phyloP scores from a whole-genome alignment of 2,113 vertebrate genomes.

The Emydocephalus ijimae region DNA sequence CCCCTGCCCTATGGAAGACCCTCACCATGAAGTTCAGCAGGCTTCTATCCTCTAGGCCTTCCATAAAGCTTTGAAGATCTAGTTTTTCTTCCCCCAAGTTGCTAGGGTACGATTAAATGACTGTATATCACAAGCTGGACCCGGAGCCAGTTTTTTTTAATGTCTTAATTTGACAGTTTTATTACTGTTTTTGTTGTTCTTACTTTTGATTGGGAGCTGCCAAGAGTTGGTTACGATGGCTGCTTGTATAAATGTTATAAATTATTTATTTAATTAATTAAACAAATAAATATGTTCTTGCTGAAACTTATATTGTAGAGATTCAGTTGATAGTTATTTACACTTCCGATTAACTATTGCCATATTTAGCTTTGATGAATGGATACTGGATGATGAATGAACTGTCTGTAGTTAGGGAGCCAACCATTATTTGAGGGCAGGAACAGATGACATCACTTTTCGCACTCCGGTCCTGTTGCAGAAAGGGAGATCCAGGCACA shows the following conservation, averaged over 20 bases:
- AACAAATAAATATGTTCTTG: neutral
- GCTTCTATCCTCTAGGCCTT: neutral
- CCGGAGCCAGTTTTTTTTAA: neutral
- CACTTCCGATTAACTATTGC: neutral
- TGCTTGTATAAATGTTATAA: neutral
- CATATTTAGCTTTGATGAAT: neutral
- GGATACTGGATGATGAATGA: neutral
- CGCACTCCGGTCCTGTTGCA: neutral
- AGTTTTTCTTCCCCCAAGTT: neutral
- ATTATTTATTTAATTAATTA: neutral
- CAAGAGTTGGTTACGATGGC: neutral
- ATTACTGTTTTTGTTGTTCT: neutral
- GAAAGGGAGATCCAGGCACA: neutral
- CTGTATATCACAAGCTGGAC: neutral
- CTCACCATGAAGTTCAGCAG: neutral
- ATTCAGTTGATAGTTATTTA: neutral
- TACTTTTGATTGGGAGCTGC: neutral
- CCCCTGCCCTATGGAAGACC: neutral
- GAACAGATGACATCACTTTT: neutral
- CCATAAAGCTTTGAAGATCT: neutral
- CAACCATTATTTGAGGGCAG: neutral
- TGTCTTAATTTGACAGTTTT: neutral
- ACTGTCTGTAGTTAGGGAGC: neutral
- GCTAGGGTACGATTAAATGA: neutral
- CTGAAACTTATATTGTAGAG: neutral